Conservation (phyloP, 35 echinoderm and acorn worm species). For the Ophioderma brevispina region DNA sequence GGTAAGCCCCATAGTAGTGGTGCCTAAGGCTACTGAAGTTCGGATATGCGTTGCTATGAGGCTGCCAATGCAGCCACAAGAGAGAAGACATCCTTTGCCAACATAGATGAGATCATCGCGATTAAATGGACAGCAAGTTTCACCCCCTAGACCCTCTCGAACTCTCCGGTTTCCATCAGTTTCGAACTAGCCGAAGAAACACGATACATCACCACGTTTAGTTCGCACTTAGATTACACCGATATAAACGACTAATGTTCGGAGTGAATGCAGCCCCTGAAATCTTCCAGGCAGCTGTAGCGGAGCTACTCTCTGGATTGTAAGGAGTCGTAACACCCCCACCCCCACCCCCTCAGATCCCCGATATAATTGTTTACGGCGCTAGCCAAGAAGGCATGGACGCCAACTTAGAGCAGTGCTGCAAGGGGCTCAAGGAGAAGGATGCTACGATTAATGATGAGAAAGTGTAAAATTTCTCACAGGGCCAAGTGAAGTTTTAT, state of each 20-base stretch:
- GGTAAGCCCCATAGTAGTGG: conserved; percentile 73
- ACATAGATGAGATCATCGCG: conserved; percentile 46
- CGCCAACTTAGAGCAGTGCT: conserved; percentile 54
- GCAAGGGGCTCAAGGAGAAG: conserved; percentile 33
- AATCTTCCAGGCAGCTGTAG: conserved; percentile 55
- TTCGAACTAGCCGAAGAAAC: conserved; percentile 34
- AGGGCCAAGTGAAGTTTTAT: conserved; percentile 51
- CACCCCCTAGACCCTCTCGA: conserved; percentile 68
- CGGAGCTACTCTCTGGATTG: conserved; percentile 51
- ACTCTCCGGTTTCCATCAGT: conserved; percentile 61
- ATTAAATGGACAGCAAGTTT: conserved; percentile 50
- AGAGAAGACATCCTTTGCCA: conserved; percentile 58
- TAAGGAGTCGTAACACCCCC: conserved; percentile 42
- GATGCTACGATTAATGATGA: conserved; percentile 45
- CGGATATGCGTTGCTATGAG: conserved; percentile 78
- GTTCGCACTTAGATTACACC: conserved; percentile 28
- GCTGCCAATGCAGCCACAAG: conserved; percentile 46
- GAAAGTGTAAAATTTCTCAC: conserved; percentile 56
- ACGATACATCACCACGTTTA: conserved; percentile 57
- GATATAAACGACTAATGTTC: conserved; percentile 79
- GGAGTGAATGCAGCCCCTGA: conserved; percentile 74
- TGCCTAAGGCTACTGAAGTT: conserved; percentile 28
- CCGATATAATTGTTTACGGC: conserved; percentile 80
- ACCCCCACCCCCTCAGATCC: no score
- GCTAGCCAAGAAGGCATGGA: conserved; percentile 31